A percentile compares a stretch with the other conserved stretches of the same genome.
phyloP scores from a whole-genome alignment of 2,113 vertebrate genomes.

The Tretioscincus oriximinensis region DNA sequence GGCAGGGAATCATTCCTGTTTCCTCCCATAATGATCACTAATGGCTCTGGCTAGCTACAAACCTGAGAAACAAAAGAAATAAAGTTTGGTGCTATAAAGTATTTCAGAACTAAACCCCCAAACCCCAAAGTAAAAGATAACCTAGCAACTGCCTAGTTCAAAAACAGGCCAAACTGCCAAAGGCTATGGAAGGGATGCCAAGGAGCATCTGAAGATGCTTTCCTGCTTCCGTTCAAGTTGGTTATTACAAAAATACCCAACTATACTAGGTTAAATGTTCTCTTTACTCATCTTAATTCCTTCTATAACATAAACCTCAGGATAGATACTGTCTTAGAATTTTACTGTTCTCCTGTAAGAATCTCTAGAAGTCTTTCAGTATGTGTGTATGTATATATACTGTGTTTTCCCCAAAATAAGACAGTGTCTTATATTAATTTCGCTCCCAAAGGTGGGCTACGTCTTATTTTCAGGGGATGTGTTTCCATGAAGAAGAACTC shows the following conservation, averaged over 20 bases:
- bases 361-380: neutral
- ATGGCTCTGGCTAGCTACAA: too few species aligned
- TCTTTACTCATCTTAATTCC: neutral
- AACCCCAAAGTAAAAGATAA: neutral
- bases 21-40: too few species aligned
- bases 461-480: too few species aligned
- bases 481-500: too few species aligned
- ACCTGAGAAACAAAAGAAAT: too few species aligned
- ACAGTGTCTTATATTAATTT: too few species aligned
- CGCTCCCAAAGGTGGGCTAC: too few species aligned
- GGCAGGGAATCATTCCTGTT: too few species aligned
- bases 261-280: neutral
- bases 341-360: neutral
- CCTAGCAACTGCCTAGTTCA: neutral
- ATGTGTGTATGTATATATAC: neutral
- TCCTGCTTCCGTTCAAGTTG: neutral
- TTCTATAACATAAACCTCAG: neutral
- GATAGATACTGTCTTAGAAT: neutral
- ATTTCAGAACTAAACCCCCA: neutral
- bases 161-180: too few species aligned
- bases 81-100: neutral
- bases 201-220: too few species aligned
- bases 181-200: too few species aligned
- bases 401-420: too few species aligned
- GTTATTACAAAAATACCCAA: neutral